These are phyloP conservation scores for Protodeltote pygarga DNA, from an alignment of 2,888 invertebrate species.

Conservation along the genomic window DNA sequence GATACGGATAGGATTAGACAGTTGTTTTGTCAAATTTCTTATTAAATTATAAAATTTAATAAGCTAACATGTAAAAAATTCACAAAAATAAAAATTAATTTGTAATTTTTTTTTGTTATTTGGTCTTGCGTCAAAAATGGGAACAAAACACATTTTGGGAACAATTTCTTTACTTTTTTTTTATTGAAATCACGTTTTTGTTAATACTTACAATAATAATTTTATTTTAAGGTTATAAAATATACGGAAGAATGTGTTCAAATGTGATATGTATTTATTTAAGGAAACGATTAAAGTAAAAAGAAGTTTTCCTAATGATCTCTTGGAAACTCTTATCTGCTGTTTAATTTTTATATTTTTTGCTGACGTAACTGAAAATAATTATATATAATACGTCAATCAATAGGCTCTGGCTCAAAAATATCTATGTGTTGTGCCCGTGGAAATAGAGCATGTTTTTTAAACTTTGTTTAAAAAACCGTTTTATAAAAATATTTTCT, in stretches of 20 bases:
- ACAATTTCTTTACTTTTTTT: slow-evolving; percentile 27
- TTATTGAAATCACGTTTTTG: slow-evolving; percentile 22
- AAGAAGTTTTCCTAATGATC: slow-evolving; percentile 86
- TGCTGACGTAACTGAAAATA: slow-evolving; percentile 35
- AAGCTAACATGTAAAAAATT: too few relatives aligned
- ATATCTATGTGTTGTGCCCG: too few relatives aligned
- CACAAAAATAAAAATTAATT: not conserved
- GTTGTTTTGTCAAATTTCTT: too few relatives aligned
- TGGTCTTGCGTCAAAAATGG: slow-evolving; percentile 61
- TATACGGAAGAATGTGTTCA: slow-evolving; percentile 83
- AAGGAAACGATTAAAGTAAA: slow-evolving; percentile 72
- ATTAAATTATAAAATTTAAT: too few relatives aligned
- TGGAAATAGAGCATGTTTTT: not conserved
- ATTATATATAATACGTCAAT: not conserved
- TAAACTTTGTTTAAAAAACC: not conserved
- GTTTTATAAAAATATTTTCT: slow-evolving; percentile 1
- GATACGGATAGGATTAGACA: too few relatives aligned
- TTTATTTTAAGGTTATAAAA: slow-evolving; percentile 69
- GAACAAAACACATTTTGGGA: slow-evolving; percentile 57
- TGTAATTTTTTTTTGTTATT: slow-evolving; percentile 3
- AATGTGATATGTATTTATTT: slow-evolving; percentile 85
- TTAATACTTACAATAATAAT: slow-evolving; percentile 23
- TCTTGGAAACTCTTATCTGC: slow-evolving; percentile 84
- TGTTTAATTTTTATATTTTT: slow-evolving; percentile 48
- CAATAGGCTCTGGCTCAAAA: too few relatives aligned